Conservation (phyloP, 1,140 invertebrate species). For the Subanguina moxae region DNA sequence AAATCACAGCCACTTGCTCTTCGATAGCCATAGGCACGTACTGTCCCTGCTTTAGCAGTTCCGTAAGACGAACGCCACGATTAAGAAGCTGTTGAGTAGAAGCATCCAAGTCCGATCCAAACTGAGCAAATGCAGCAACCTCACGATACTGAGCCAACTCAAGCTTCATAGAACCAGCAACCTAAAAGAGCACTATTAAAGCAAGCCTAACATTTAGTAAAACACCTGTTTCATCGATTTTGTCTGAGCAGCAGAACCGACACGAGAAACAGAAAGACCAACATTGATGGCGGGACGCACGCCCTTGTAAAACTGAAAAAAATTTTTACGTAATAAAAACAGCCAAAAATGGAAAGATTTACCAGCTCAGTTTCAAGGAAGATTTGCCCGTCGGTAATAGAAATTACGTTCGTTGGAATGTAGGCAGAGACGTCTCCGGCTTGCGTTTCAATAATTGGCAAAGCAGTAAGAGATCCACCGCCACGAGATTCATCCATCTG, state of each 20-base stretch:
- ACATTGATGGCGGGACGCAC: constrained; percentile 99
- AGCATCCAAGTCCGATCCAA: constrained; percentile 98
- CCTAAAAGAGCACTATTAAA: constrained; percentile 64
- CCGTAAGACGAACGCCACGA: constrained; percentile 94
- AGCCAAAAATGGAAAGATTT: no score
- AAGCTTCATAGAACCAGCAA: constrained; percentile 99
- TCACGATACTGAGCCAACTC: constrained; percentile 99
- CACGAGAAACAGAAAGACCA: constrained; percentile 97
- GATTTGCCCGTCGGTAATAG: constrained; percentile 99
- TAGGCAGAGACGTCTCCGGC: constrained; percentile 99
- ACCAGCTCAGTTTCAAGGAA: constrained; percentile 94
- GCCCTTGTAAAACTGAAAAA: constrained; percentile 67
- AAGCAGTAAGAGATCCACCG: constrained; percentile 93
- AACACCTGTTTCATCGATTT: constrained; percentile 98
- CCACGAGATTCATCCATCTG: constrained; percentile 90
- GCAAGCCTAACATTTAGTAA: not conserved
- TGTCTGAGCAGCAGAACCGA: constrained; percentile 98
- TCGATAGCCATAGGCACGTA: constrained; percentile 99
- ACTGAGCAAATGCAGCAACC: constrained; percentile 98
- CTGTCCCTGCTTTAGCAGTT: constrained; percentile 98
- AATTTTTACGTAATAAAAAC: no score
- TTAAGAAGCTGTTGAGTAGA: constrained; percentile 96
- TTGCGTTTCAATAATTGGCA: constrained; percentile 94
- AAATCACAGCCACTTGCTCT: constrained; percentile 86
- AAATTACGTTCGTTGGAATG: constrained; percentile 99